Base-by-base conservation (phyloP, 2,888 invertebrate species). In the Sericinus montela region DNA sequence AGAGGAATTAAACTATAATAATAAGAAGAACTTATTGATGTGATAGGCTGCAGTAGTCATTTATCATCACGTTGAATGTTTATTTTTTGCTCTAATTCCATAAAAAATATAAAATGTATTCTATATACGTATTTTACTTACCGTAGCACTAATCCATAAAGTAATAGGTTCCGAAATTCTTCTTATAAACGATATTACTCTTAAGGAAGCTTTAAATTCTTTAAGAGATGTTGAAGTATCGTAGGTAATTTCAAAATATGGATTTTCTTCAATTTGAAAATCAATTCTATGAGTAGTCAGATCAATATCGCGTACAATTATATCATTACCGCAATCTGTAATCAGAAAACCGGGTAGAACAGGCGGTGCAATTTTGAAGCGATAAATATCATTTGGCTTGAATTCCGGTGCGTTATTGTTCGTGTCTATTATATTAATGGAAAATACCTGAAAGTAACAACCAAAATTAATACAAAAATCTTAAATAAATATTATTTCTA, bases 361-460 rank as follows among this genome's bases (percentile, higher is more conserved):
- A 1, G 91, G 91, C 30, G 89, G 81, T 2, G 84, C 73, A n/a
- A 91, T 62, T 3, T 61, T 72, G 53, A 81, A 89, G 16, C 65
- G 69, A 52, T 80, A 86, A 14, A 55, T 59, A 15, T 63, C 47
- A 11, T 60, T 37, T 11, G 80, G 68, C 3, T 45, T 34, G 55
- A 91, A 91, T 43, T 42, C 55, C 1, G 91, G 91, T 1, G 60
- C 55, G 54, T 90, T 75, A 53, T 89, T 90, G 58, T 91, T 91
- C 10, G 88, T 88, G 54, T 91, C 91, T 0, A 14, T 60, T 6
- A 91, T 73, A n/a, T 56, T 54, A 50, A 86, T 65, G 13, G 55
- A 36, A 14, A 90, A 67, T 1, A 65, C 55, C 90, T 91, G 75
- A 58, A 82, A 55, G 3, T 30, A 10, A 48, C 9, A 28, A n/a